Conservation (phyloP, 2,888 invertebrate genomes). For the Aporophyla lueneburgensis region DNA sequence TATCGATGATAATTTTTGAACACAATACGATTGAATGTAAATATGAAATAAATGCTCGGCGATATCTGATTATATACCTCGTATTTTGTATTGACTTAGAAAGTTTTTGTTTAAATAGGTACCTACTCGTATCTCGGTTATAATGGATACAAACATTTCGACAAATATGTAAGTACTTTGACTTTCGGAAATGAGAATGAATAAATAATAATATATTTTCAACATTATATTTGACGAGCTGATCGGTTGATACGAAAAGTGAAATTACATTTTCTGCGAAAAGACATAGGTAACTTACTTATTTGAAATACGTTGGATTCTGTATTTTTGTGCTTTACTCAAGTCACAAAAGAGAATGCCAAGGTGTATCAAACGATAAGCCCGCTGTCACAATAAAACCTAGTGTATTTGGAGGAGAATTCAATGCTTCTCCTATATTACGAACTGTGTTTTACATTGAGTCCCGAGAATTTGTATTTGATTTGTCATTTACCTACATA, state of each 20-base stretch:
- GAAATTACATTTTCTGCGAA: constrained; percentile 33
- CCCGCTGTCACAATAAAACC: not conserved
- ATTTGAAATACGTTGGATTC: not conserved
- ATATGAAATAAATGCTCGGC: constrained; percentile 19
- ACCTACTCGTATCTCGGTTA: not conserved
- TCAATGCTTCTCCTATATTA: not conserved
- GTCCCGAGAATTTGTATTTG: not conserved
- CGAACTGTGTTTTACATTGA: not conserved
- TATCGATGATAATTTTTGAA: constrained; percentile 70
- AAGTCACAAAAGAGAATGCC: too few relatives aligned
- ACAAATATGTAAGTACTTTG: constrained; percentile 15
- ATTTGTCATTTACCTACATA: not conserved
- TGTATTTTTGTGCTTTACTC: constrained; percentile 5
- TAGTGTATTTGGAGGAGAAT: not conserved
- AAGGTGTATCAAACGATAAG: not conserved
- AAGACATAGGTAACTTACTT: not conserved
- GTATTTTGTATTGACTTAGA: constrained; percentile 11
- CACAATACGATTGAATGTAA: constrained; percentile 53
- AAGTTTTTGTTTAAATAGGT: constrained; percentile 11
- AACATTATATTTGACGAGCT: constrained; percentile 17
- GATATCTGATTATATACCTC: constrained; percentile 29
- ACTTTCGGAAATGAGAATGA: constrained; percentile 23
- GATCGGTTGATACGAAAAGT: constrained; percentile 8
- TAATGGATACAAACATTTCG: constrained; percentile 22
- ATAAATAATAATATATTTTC: constrained; percentile 29